Evolutionary conservation across 1,140 invertebrate genomes (phyloP).

Genomic region (Nylanderia fulva): DNA sequence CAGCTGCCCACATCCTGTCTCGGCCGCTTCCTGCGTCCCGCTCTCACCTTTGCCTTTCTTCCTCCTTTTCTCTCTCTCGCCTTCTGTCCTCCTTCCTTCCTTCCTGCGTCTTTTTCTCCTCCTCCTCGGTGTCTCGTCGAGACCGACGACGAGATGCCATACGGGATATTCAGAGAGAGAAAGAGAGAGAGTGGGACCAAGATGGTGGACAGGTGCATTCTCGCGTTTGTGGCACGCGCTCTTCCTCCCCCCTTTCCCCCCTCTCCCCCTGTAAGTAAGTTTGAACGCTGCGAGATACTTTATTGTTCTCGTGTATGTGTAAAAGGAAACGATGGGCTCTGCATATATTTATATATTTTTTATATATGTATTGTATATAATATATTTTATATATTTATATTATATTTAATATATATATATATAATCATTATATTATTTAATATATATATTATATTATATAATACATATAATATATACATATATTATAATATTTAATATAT

Average conservation of each 20-base stretch:
- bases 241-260: background rate
- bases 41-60: conserved; percentile 61
- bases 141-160: conserved; percentile 52
- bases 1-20: conserved; percentile 82
- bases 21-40: conserved; percentile 63
- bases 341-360: conserved; percentile 35
- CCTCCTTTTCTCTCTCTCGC: conserved; percentile 59
- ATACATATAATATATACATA: no score
- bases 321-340: background rate
- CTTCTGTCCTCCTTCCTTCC: conserved; percentile 43
- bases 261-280: background rate
- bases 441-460: no score
- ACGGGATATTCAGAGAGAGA: conserved; percentile 46
- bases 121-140: no score
- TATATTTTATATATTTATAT: no score
- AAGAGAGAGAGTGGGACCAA: conserved; percentile 63
- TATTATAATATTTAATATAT: no score
- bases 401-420: no score
- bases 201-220: conserved; percentile 77
- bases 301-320: background rate
- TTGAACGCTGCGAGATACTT: conserved; percentile 18
- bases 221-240: conserved; percentile 55
- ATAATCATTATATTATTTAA: no score
- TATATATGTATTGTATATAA: no score
- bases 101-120: no score